Conservation (phyloP, 2,888 invertebrate genomes). For the Tenodera sinensis region DNA sequence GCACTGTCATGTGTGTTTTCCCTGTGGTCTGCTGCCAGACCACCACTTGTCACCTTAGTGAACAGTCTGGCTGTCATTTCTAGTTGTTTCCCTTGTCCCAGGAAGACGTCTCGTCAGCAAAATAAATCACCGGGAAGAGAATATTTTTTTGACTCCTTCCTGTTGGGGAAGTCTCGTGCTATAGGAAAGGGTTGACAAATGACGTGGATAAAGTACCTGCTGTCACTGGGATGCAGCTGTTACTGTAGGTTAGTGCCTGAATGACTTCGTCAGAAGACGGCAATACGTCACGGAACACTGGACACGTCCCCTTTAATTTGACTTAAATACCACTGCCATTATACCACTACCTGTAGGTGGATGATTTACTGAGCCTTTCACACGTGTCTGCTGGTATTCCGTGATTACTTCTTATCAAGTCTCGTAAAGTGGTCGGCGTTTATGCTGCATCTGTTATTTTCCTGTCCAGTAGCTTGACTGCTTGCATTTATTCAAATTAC, state of each 20-base stretch:
- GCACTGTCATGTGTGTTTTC: not conserved
- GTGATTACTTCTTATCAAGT: not conserved
- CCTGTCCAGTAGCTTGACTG: no score
- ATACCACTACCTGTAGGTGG: not conserved
- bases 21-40: not conserved
- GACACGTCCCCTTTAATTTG: not conserved
- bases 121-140: not conserved
- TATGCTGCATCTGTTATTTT: not conserved
- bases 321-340: not conserved
- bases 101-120: not conserved
- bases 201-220: not conserved
- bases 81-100: not conserved
- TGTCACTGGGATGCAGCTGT: not conserved
- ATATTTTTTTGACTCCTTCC: not conserved
- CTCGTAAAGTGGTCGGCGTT: not conserved
- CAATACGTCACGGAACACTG: not conserved
- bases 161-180: not conserved
- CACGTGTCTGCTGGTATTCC: not conserved
- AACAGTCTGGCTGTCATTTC: not conserved
- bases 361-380: not conserved
- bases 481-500: no score
- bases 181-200: slow-evolving; percentile 14
- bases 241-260: not conserved
- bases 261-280: not conserved
- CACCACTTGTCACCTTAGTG: not conserved